Evolutionary conservation across 2,888 invertebrate species (phyloP).

Genomic region (Epistrophe eligans): DNA sequence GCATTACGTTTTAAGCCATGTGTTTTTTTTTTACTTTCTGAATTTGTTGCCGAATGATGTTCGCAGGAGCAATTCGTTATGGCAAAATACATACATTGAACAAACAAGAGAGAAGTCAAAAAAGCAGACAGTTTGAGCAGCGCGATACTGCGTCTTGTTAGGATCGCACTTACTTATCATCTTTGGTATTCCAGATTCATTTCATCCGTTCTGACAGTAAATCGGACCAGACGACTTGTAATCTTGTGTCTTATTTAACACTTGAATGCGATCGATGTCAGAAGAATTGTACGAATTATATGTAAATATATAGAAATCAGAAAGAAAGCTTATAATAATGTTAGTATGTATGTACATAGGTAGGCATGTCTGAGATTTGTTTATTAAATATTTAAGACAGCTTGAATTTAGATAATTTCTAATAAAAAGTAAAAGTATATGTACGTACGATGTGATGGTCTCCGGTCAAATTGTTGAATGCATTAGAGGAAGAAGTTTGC

Average conservation of each 20-base stretch:
- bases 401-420: no score
- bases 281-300: not conserved
- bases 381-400: no score
- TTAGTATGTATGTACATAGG: no score
- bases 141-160: constrained; percentile 63
- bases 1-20: constrained; percentile 46
- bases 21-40: constrained; percentile 10
- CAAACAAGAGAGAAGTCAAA: constrained; percentile 31
- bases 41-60: constrained; percentile 41
- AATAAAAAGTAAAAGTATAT: no score
- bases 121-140: constrained; percentile 53
- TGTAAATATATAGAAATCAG: no score
- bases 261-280: constrained; percentile 31
- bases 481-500: no score
- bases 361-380: no score
- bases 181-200: constrained; percentile 23
- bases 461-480: no score
- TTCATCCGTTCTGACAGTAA: constrained; percentile 58
- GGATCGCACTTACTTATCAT: constrained; percentile 65
- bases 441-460: no score
- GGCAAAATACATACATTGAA: constrained; percentile 36
- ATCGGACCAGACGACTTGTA: constrained; percentile 29
- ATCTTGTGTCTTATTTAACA: constrained; percentile 53
- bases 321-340: no score
- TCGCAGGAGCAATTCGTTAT: constrained; percentile 47